A percentile compares a stretch with the other conserved stretches of the same genome.
These are phyloP conservation scores for Hermaeophaga mercurialis DNA, from an alignment of 2,888 invertebrate species.

Conservation along the genomic window DNA sequence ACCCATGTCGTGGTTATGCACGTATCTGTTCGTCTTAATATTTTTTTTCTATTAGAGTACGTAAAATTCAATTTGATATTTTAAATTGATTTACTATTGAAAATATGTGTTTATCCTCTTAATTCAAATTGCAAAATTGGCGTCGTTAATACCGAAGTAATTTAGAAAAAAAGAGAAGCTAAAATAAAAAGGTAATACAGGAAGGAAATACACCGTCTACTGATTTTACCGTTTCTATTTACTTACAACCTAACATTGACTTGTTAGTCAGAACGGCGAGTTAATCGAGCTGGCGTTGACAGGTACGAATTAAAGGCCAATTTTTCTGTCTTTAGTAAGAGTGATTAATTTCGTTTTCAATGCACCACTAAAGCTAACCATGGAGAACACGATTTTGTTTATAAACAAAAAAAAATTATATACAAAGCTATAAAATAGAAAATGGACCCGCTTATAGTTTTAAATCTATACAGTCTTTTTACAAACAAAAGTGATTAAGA, in stretches of 20 bases:
- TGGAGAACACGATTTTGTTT: too few species aligned
- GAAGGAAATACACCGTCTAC: neutral
- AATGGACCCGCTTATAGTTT: too few species aligned
- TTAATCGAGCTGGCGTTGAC: constrained; percentile 38
- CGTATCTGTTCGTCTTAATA: too few species aligned
- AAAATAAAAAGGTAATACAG: neutral
- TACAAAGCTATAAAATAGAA: too few species aligned
- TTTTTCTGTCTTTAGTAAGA: constrained; percentile 36
- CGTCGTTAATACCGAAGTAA: neutral
- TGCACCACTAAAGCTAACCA: constrained; percentile 7
- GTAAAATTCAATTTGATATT: too few species aligned
- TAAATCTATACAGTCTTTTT: too few species aligned
- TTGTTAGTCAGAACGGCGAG: constrained; percentile 32
- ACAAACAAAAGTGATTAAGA: too few species aligned
- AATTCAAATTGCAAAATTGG: neutral
- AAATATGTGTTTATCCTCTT: too few species aligned
- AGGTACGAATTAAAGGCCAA: constrained; percentile 40
- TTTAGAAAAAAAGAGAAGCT: neutral
- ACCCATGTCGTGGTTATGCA: too few species aligned
- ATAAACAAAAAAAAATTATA: too few species aligned
- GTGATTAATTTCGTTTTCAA: constrained; percentile 38
- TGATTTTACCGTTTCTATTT: neutral
- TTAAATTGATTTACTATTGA: too few species aligned
- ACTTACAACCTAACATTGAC: constrained; percentile 28
- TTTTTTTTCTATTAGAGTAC: too few species aligned